Conservation (phyloP, 2,888 invertebrate genomes). For the Chrysotoxum bicinctum region DNA sequence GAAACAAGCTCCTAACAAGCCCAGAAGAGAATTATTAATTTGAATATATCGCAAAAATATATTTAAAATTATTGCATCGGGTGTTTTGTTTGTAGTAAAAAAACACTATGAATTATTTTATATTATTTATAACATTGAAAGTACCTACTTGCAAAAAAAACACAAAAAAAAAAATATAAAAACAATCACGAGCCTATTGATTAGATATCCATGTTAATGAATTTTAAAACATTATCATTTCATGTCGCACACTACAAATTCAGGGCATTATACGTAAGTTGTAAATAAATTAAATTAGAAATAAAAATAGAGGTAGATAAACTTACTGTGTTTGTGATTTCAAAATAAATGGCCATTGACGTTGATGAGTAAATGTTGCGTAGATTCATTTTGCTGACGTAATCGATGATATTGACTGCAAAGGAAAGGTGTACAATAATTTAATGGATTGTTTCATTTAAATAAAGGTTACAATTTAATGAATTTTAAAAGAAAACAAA, state of each 20-base stretch:
- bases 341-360: slow-evolving; percentile 25
- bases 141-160: neutral
- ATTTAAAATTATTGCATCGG: neutral
- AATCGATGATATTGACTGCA: neutral
- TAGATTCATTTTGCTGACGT: slow-evolving; percentile 17
- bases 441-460: neutral
- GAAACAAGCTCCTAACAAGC: no score
- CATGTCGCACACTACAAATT: neutral
- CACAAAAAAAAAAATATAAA: neutral
- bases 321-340: slow-evolving; percentile 30
- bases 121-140: neutral
- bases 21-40: no score
- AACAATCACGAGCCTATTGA: neutral
- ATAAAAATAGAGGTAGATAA: neutral
- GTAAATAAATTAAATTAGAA: slow-evolving; percentile 16
- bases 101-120: neutral
- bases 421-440: neutral
- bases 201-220: slow-evolving; percentile 45
- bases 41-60: neutral
- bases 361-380: slow-evolving; percentile 20
- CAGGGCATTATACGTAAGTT: neutral
- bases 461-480: neutral
- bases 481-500: neutral
- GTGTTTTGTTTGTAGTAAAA: neutral
- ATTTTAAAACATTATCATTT: slow-evolving; percentile 18